A percentile compares a stretch with the other conserved stretches of the same genome.
Conservation (phyloP, 2,113 vertebrate genomes). For the Petroica traversi region DNA sequence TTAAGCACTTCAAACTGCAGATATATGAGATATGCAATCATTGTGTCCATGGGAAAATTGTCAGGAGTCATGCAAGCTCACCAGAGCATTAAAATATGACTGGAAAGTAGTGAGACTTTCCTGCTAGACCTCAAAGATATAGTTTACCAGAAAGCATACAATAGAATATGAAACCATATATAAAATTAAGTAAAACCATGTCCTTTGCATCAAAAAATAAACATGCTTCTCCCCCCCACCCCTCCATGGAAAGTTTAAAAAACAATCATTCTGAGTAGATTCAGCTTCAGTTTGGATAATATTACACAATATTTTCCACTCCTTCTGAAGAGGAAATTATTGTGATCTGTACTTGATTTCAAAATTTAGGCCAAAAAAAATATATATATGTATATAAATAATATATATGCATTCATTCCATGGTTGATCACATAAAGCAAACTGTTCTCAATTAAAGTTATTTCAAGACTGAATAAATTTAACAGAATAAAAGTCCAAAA, state of each 20-base stretch:
- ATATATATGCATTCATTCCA: neutral
- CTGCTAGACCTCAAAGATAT: neutral
- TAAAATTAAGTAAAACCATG: neutral
- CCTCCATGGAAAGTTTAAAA: neutral
- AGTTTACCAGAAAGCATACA: neutral
- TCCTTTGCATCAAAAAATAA: neutral
- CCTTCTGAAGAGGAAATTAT: neutral
- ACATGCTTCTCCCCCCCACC: accelerated
- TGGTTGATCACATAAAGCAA: neutral
- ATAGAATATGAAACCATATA: neutral
- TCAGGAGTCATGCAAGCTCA: neutral
- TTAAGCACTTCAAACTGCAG: neutral
- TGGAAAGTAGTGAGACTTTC: neutral
- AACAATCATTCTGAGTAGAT: neutral
- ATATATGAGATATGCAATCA: neutral
- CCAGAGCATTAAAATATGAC: neutral
- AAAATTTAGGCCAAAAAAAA: neutral
- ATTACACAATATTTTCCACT: neutral
- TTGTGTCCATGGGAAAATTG: neutral
- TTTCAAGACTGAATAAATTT: neutral
- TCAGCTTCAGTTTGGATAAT: neutral
- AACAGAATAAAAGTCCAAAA: neutral
- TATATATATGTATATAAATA: neutral
- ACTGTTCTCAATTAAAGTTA: neutral
- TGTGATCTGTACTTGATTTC: neutral